phyloP scores from a whole-genome alignment of 2,888 invertebrate species.

The Clistopyga incitator region DNA sequence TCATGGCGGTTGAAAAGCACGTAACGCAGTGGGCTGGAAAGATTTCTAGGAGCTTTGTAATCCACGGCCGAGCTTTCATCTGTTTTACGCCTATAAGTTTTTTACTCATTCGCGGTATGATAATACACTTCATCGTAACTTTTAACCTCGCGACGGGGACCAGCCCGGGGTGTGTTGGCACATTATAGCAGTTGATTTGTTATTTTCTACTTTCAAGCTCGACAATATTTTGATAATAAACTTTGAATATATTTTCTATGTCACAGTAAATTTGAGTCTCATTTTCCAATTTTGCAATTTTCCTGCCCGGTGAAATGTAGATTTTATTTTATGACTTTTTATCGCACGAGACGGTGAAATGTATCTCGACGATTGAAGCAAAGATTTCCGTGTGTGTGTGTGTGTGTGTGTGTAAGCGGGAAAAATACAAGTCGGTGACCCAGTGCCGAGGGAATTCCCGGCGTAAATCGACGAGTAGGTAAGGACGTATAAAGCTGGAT shows the following conservation, averaged over 20 bases:
- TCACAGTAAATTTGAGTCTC: no score
- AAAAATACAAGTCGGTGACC: slow-evolving; percentile 45
- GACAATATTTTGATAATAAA: no score
- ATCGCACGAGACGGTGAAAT: not conserved
- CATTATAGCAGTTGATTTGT: not conserved
- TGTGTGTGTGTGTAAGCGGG: not conserved
- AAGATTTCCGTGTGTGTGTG: no score
- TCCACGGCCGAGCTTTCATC: slow-evolving; percentile 34
- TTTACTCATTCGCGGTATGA: slow-evolving; percentile 16
- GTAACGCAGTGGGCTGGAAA: slow-evolving; percentile 28
- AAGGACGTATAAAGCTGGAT: slow-evolving; percentile 52
- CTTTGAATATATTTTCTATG: no score
- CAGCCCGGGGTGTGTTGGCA: not conserved
- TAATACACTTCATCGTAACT: slow-evolving; percentile 44
- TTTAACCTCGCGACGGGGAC: slow-evolving; percentile 18
- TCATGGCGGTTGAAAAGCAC: slow-evolving; percentile 8
- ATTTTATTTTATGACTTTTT: not conserved
- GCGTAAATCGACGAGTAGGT: slow-evolving; percentile 54
- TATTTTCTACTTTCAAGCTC: not conserved
- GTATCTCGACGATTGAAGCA: not conserved
- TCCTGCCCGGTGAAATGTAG: not conserved
- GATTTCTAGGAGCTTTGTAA: slow-evolving; percentile 48
- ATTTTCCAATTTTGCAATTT: not conserved
- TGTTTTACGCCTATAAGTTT: slow-evolving; percentile 39
- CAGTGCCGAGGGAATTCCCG: slow-evolving; percentile 43